These are phyloP conservation scores for Cliona cf. orientalis DNA, from an alignment of 37 sponge, comb jelly and placozoan genomes.

Conservation along the genomic window DNA sequence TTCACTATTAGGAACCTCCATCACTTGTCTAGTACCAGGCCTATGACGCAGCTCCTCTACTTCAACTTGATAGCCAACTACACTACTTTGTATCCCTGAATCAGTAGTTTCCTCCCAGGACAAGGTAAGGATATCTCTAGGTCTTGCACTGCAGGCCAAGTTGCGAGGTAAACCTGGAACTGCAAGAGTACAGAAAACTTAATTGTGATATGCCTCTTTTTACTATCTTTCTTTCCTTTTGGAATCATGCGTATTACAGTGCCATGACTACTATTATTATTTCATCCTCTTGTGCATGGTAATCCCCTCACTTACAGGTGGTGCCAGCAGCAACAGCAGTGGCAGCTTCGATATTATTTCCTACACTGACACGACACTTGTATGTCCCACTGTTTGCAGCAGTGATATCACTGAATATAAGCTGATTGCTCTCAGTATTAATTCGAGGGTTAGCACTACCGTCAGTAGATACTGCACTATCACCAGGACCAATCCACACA, in stretches of 20 bases:
- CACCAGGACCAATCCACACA: not conserved
- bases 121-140: not conserved
- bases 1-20: not conserved
- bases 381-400: not conserved
- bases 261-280: too few relatives aligned
- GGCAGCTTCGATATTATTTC: not conserved
- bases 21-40: not conserved
- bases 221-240: too few relatives aligned
- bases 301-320: too few relatives aligned
- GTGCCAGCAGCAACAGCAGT: not conserved
- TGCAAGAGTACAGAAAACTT: not conserved
- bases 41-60: not conserved
- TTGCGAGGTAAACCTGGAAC: not conserved
- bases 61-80: slow-evolving; percentile 7
- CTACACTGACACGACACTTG: not conserved
- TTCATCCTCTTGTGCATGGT: not conserved
- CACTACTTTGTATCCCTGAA: too few relatives aligned
- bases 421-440: not conserved
- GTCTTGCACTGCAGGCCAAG: not conserved
- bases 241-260: too few relatives aligned
- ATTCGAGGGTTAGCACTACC: too few relatives aligned
- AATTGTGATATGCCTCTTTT: not conserved
- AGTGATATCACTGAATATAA: not conserved
- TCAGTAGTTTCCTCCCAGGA: not conserved
- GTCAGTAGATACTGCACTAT: not conserved